Evolutionary conservation across 1,140 invertebrate species (phyloP), one percentile per base, ranked within the genome.

Genomic region (Drosophila aff.): DNA sequence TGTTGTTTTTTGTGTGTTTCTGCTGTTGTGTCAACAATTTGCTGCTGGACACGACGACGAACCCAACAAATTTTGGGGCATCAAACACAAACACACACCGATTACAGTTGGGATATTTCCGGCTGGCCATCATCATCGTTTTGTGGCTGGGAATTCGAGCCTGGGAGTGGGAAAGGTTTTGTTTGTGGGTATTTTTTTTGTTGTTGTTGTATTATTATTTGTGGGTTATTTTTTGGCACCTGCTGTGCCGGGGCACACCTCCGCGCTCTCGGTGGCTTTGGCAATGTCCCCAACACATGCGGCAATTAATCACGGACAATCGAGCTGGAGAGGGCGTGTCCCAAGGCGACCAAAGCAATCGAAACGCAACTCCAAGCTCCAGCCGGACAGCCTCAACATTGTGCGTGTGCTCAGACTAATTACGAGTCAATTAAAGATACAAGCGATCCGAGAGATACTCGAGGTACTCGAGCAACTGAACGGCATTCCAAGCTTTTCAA

Each of bases 361-460:
- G 44, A 15, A 47, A 47, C 13, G 21, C 21, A 47, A 3, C 61
- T 68, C 40, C 61, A 11, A 65, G 50, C 76, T 71, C 62, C 76
- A 85, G 18, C 69, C 76, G 53, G 36, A 55, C 73, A 68, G 31
- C 47, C 69, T 71, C 63, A 81, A 40, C 49, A 47, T 60, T 49
- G 75, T 79, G 67, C 68, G 71, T 74, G 67, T 73, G 38, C 52
- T 52, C 71, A 69, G 69, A 75, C 58, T 79, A 79, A 86, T 79
- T 82, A 76, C 49, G 47, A 60, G 50, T 33, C 62, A 78, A 76
- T 76, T 76, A 66, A 76, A 67, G 72, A 76, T 53, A 58, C 40
- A n/a, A 43, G 21, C 15, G 26, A 59, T 58, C 52, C 33, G 52
- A 10, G 40, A 46, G 72, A 49, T 57, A 58, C 53, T 28, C 11